phyloP scores from a whole-genome alignment of 53 echinoderm and acorn worm genomes.

The Patiria pectinifera region DNA sequence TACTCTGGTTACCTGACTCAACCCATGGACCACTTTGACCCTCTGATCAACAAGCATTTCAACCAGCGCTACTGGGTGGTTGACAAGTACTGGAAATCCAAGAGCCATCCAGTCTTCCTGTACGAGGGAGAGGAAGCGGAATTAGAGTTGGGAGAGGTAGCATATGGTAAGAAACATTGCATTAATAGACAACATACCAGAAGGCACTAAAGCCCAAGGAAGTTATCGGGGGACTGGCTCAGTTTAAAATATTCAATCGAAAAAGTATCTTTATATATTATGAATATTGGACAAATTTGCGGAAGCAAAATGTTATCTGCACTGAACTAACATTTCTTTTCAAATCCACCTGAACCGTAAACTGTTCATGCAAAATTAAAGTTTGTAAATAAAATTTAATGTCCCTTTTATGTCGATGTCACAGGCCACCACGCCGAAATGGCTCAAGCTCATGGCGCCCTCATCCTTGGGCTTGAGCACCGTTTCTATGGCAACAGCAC shows the following conservation, averaged over 20 bases:
- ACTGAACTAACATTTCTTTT: no score
- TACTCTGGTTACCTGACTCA: neutral
- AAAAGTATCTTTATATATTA: no score
- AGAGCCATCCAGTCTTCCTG: conserved; percentile 68
- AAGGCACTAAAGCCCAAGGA: no score
- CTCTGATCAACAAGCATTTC: conserved; percentile 1
- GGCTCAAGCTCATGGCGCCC: conserved; percentile 66
- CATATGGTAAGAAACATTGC: conserved; percentile 25
- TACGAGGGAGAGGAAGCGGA: conserved; percentile 72
- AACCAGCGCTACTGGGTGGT: conserved; percentile 65
- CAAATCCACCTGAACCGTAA: no score
- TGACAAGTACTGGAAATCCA: conserved; percentile 66
- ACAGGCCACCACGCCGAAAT: conserved; percentile 69
- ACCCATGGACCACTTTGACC: neutral
- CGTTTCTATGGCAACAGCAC: conserved; percentile 77
- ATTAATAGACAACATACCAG: neutral
- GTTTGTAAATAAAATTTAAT: no score
- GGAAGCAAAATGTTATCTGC: no score
- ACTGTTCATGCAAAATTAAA: no score
- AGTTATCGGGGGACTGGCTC: no score
- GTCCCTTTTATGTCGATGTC: no score
- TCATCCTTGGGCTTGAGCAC: conserved; percentile 75
- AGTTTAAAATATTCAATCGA: no score
- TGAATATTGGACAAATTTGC: no score
- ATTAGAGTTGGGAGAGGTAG: conserved; percentile 23